Evolutionary conservation across 2,797 vertebrate genomes (phyloP), one percentile per base, ranked within the genome.

Genomic region (Platyrinchus mystaceus): DNA sequence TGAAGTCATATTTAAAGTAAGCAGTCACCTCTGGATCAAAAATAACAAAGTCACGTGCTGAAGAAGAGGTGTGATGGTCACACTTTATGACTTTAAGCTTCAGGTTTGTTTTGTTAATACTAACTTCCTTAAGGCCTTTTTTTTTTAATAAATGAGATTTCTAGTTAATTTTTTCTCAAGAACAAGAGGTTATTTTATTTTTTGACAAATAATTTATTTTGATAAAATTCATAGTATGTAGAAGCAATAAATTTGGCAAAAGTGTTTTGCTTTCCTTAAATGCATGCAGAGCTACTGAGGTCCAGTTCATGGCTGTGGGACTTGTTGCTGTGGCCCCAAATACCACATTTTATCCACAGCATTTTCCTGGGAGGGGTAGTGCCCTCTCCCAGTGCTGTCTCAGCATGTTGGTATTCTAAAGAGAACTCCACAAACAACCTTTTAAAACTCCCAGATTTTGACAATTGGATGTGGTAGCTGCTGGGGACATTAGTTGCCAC

Each of bases 301-400:
- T 53, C 34, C 26, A 39, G 7, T 18, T 55, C 58, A 32, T 13
- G n/a, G 18, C 32, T 59, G 21, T 66, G 44, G 43, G 63, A 75
- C 24, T 28, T 50, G 49, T 53, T 78, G 24, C 32, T 60, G 4
- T 37, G 20, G 23, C 69, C 34, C 21, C 37, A 34, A 2, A 4
- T 28, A 11, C 30, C 67, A 26, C 1, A 0, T 47, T n/a, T 82
- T 43, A 52, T 22, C 58, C 9, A 20, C 2, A 7, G 22, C 43
- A 44, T 63, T 90, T 66, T 62, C 30, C 47, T 5, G 1, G 23
- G 10, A 89, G 24, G 14, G 3, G 3, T 43, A 46, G 67, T 24
- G 23, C 17, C 26, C 8, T 89, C n/a, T 93, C 21, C 37, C 41
- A 24, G 20, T 44, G 23, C 41, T 80, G 27, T 56, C 44, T 68